phyloP scores from a whole-genome alignment of 2,888 invertebrate species.

The Harpalus rubripes region DNA sequence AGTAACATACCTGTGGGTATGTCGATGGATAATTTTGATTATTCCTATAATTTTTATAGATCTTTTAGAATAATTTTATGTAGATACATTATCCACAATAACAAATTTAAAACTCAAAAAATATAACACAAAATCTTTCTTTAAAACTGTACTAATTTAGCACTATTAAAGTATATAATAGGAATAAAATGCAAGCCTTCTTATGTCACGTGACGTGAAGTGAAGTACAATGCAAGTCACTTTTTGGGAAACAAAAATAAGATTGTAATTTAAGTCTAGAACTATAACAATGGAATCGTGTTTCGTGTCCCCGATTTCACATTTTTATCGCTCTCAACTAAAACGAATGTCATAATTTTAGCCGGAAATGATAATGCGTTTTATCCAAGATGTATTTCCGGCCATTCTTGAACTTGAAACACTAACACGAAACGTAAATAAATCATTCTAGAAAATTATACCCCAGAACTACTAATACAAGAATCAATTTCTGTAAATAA shows the following conservation, averaged over 20 bases:
- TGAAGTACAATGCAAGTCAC: neutral
- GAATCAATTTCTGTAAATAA: slow-evolving; percentile 36
- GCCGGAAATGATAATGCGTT: slow-evolving; percentile 45
- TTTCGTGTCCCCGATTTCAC: slow-evolving; percentile 4
- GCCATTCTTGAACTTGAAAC: slow-evolving; percentile 38
- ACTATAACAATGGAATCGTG: neutral
- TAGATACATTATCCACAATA: too few species aligned
- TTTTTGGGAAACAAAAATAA: slow-evolving; percentile 4
- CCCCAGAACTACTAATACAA: neutral
- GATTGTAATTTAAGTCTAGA: neutral
- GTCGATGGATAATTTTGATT: too few species aligned
- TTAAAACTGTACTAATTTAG: neutral
- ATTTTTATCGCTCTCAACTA: slow-evolving; percentile 22
- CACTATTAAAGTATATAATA: neutral
- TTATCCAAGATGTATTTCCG: slow-evolving; percentile 33
- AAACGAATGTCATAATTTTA: slow-evolving; percentile 34
- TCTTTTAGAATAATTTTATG: too few species aligned
- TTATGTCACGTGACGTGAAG: neutral
- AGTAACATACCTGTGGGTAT: too few species aligned
- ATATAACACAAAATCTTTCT: too few species aligned
- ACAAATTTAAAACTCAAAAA: too few species aligned
- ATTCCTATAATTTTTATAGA: too few species aligned
- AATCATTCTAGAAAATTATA: slow-evolving; percentile 21
- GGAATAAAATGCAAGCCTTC: neutral
- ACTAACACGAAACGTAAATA: slow-evolving; percentile 39